A percentile compares a stretch with the other conserved stretches of the same genome.
phyloP scores from a whole-genome alignment of 2,797 vertebrate species.

The Pseudochirops cupreus region DNA sequence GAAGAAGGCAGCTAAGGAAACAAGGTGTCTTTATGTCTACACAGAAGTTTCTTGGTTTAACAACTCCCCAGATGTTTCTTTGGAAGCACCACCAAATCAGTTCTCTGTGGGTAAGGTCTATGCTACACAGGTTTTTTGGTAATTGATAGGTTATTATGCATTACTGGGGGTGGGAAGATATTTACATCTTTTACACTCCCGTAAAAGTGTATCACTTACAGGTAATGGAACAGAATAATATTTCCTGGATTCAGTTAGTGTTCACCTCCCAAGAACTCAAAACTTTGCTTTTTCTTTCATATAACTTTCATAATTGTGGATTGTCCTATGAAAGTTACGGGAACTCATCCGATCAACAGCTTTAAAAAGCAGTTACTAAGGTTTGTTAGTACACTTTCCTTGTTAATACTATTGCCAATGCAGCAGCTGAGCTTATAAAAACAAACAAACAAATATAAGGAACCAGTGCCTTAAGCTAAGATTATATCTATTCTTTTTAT shows the following conservation, averaged over 20 bases:
- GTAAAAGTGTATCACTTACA: not conserved
- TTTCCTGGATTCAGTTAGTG: conserved; percentile 49
- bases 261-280: conserved; percentile 32
- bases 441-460: not conserved
- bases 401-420: not conserved
- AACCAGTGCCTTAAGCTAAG: conserved; percentile 7
- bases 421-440: not conserved
- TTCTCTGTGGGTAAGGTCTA: conserved; percentile 49
- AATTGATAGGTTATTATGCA: not conserved
- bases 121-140: not conserved
- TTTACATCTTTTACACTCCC: not conserved
- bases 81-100: conserved; percentile 56
- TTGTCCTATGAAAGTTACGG: conserved; percentile 1
- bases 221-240: not conserved
- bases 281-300: conserved; percentile 24
- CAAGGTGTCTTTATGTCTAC: conserved; percentile 4
- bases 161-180: not conserved
- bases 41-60: conserved; percentile 8
- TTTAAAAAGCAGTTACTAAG: not conserved
- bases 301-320: conserved; percentile 20
- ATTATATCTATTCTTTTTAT: not conserved
- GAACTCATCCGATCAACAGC: conserved; percentile 1
- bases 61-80: conserved; percentile 56
- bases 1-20: conserved; percentile 25
- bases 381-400: not conserved